These are phyloP conservation scores for Cariama cristata DNA, from an alignment of 2,113 vertebrate genomes.

Conservation along the genomic window DNA sequence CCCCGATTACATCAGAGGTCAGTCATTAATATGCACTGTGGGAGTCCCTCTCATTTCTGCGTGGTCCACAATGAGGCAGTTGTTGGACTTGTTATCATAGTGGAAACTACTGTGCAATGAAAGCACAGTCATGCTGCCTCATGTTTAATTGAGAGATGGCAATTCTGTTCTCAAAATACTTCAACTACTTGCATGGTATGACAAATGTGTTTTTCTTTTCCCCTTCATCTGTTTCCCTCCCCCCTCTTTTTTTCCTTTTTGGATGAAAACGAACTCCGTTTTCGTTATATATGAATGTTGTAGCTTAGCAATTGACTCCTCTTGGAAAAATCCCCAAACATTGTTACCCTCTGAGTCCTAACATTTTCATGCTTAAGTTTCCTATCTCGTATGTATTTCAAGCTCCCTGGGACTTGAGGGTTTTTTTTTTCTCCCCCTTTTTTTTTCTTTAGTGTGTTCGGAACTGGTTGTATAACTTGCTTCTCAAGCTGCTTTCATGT, in stretches of 20 bases:
- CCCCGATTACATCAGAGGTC: slow-evolving; percentile 37
- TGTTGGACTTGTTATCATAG: slow-evolving; percentile 64
- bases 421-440: no score
- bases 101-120: slow-evolving; percentile 37
- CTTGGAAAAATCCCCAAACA: neutral
- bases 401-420: neutral
- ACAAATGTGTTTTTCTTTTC: slow-evolving; percentile 53
- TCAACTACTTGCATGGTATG: slow-evolving; percentile 9
- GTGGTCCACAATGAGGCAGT: slow-evolving; percentile 1
- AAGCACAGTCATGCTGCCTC: slow-evolving; percentile 39
- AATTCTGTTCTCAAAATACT: slow-evolving; percentile 48
- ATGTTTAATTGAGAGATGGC: slow-evolving; percentile 25
- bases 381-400: neutral
- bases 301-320: neutral
- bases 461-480: neutral
- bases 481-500: neutral
- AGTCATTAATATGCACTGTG: slow-evolving; percentile 44
- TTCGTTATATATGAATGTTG: neutral
- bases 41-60: slow-evolving; percentile 32
- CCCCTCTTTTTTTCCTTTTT: neutral
- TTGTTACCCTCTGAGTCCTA: neutral
- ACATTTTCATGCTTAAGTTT: neutral
- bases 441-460: neutral
- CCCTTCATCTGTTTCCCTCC: neutral
- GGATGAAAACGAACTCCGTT: neutral